Conservation (phyloP, 2,888 invertebrate species). For the Clistopyga incitator region DNA sequence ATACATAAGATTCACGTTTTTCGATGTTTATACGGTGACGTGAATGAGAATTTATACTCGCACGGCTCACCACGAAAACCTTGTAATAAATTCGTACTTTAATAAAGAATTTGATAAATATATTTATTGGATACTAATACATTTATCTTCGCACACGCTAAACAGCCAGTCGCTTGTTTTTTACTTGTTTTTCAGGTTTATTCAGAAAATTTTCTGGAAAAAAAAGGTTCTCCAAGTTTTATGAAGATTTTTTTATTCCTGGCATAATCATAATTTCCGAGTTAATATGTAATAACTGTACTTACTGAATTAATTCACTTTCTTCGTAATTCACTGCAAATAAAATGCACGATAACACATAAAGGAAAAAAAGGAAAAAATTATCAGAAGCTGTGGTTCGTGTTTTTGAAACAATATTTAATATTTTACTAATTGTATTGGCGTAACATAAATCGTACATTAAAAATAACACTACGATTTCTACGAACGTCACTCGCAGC, state of each 20-base stretch:
- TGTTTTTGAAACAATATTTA: constrained; percentile 78
- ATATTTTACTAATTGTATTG: constrained; percentile 81
- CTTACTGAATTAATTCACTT: not conserved
- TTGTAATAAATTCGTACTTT: constrained; percentile 45
- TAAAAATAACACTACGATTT: constrained; percentile 68
- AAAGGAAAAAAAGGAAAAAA: not conserved
- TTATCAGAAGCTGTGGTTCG: not conserved
- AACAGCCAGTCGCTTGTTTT: not conserved
- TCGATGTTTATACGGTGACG: constrained; percentile 24
- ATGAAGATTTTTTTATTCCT: no score
- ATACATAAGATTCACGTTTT: constrained; percentile 11
- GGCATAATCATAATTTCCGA: no score
- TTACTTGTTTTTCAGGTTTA: no score
- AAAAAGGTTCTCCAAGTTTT: no score
- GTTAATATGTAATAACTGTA: not conserved
- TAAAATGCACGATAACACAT: not conserved
- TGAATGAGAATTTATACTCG: constrained; percentile 10
- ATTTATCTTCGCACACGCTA: not conserved
- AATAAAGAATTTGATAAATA: constrained; percentile 41
- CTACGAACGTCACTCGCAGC: constrained; percentile 38
- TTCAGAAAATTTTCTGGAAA: no score
- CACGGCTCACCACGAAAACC: constrained; percentile 9
- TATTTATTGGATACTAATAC: constrained; percentile 9
- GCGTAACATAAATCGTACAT: constrained; percentile 80
- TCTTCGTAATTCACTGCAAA: not conserved